A percentile compares a stretch with the other conserved stretches of the same genome.
Conservation (phyloP, 2,888 invertebrate species). For the Icerya purchasi region DNA sequence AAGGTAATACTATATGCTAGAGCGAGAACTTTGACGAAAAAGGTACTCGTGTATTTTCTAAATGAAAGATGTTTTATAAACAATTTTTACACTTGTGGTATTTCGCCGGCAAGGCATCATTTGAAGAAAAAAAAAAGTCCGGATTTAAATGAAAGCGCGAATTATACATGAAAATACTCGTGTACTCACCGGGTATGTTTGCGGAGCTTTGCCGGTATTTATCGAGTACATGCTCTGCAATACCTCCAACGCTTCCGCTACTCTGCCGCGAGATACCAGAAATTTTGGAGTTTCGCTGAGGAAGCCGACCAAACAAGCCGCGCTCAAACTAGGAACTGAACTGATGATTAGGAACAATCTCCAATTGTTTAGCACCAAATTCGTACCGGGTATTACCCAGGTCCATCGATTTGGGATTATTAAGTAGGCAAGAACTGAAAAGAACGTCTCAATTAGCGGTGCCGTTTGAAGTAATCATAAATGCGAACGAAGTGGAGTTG, state of each 20-base stretch:
- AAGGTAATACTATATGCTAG: too few relatives aligned
- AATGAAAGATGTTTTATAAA: too few relatives aligned
- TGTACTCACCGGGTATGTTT: conserved; percentile 44
- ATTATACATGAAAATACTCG: too few relatives aligned
- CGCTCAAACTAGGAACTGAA: conserved; percentile 43
- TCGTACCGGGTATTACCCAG: conserved; percentile 10
- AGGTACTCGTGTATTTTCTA: too few relatives aligned
- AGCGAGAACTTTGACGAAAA: too few relatives aligned
- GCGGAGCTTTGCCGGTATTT: conserved; percentile 39
- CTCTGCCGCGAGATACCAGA: conserved; percentile 43
- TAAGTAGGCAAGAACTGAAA: conserved; percentile 48
- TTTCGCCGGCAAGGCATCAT: too few relatives aligned
- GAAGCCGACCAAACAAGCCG: conserved; percentile 34
- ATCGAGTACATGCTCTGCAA: conserved; percentile 39
- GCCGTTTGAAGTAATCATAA: too few relatives aligned
- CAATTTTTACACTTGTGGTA: too few relatives aligned
- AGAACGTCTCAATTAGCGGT: conserved; percentile 17
- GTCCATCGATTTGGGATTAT: conserved; percentile 34
- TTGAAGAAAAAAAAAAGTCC: too few relatives aligned
- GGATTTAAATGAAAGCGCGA: too few relatives aligned
- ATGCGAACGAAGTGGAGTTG: too few relatives aligned
- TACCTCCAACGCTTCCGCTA: conserved; percentile 39
- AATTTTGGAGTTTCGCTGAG: conserved; percentile 59
- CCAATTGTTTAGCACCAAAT: conserved; percentile 28
- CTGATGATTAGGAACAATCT: conserved; percentile 28